Evolutionary conservation across 2,113 vertebrate species (phyloP).

Genomic region (Coptodon rendalli): DNA sequence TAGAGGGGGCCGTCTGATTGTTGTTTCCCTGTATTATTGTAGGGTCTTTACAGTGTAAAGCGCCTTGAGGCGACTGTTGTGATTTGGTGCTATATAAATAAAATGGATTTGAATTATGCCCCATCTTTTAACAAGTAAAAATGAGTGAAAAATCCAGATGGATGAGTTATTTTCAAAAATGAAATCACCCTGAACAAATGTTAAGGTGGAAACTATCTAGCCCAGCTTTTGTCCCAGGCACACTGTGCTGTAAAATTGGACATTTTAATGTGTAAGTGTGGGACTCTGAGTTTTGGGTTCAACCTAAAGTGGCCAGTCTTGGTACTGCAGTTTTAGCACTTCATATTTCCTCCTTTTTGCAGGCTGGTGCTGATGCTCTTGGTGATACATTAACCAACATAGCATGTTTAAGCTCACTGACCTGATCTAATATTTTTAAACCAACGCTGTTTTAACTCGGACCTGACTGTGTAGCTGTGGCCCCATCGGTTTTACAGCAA

Average conservation of each 20-base stretch:
- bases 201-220: not conserved
- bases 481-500: fast-evolving
- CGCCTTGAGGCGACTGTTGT: not conserved
- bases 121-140: not conserved
- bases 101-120: not conserved
- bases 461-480: not conserved
- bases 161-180: not conserved
- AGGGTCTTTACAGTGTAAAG: fast-evolving
- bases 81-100: not conserved
- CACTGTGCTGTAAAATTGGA: fast-evolving
- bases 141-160: not conserved
- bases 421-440: not conserved
- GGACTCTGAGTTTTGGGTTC: not conserved
- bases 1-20: not conserved
- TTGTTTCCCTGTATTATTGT: not conserved
- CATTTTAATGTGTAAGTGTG: not conserved
- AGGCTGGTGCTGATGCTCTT: not conserved
- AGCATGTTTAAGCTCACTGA: not conserved
- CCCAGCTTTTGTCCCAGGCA: not conserved
- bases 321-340: not conserved
- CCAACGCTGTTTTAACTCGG: fast-evolving
- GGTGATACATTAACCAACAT: not conserved
- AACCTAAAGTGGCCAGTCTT: not conserved
- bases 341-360: not conserved
- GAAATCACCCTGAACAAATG: not conserved